Evolutionary conservation across 2,113 vertebrate species (phyloP).

Genomic region (Echinops telfairi): DNA sequence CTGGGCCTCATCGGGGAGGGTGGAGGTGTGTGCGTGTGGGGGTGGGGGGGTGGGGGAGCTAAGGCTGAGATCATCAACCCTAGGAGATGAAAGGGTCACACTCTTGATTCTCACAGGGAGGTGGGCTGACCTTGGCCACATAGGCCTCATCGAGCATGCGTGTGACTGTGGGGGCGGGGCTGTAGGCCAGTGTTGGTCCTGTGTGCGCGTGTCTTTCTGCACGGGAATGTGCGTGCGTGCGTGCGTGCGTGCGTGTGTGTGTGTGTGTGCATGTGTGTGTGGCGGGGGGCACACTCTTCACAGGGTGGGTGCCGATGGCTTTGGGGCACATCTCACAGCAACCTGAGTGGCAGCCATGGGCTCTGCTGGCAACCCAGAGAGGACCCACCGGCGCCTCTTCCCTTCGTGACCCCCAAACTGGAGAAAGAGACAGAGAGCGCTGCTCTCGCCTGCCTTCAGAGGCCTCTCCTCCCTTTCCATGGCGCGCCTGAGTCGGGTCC

Average conservation of each 20-base stretch:
- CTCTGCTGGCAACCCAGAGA: neutral
- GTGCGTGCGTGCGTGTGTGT: too few species aligned
- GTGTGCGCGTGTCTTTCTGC: neutral
- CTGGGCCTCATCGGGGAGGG: neutral
- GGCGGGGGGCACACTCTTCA: accelerated
- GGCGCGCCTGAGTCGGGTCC: neutral
- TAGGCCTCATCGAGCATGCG: neutral
- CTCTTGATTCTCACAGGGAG: conserved; percentile 57
- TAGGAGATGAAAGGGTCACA: conserved; percentile 16
- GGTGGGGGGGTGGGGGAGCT: neutral
- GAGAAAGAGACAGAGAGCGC: conserved; percentile 1
- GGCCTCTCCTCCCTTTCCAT: neutral
- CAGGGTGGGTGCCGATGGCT: neutral
- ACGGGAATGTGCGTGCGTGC: neutral
- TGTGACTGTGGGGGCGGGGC: neutral
- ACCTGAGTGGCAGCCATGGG: neutral
- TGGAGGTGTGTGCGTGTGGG: neutral
- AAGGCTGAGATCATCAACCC: conserved; percentile 43
- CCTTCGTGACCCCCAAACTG: neutral
- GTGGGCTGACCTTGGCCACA: conserved; percentile 6
- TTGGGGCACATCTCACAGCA: neutral
- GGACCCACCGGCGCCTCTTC: neutral
- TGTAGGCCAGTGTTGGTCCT: neutral
- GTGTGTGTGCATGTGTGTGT: too few species aligned
- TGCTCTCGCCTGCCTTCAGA: too few species aligned